Conservation (phyloP, 2,888 invertebrate genomes). For the Ochlodes sylvanus region DNA sequence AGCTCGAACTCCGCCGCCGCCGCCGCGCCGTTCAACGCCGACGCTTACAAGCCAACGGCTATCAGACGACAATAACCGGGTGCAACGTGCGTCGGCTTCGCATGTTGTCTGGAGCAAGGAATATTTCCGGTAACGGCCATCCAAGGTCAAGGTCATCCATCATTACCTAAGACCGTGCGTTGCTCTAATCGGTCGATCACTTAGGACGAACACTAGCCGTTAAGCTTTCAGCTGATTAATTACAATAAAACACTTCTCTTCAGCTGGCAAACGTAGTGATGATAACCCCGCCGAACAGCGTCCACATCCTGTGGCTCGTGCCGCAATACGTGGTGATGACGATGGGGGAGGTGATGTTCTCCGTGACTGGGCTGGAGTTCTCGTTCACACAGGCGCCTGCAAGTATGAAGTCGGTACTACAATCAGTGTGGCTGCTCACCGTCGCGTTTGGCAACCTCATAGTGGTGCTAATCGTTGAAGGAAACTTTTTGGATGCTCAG, state of each 20-base stretch:
- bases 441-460: constrained; percentile 97
- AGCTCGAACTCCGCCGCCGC: too few species aligned
- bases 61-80: too few species aligned
- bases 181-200: too few species aligned
- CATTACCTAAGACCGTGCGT: too few species aligned
- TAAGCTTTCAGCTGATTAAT: too few species aligned
- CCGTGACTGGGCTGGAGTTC: constrained; percentile 97
- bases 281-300: constrained; percentile 88
- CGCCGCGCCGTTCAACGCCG: too few species aligned
- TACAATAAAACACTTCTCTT: constrained; percentile 22
- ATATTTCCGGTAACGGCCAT: too few species aligned
- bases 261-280: constrained; percentile 65
- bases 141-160: too few species aligned
- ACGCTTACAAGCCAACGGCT: too few species aligned
- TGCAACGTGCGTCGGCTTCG: too few species aligned
- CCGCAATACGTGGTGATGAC: constrained; percentile 98
- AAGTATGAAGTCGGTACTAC: constrained; percentile 97
- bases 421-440: constrained; percentile 96
- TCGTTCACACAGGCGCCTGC: constrained; percentile 97
- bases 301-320: constrained; percentile 93
- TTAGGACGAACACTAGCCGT: too few species aligned
- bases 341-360: constrained; percentile 97
- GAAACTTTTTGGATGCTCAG: constrained; percentile 90
- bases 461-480: constrained; percentile 94
- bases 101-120: too few species aligned